phyloP scores from a whole-genome alignment of 1,140 invertebrate species.

The Drosophila tropicalis region DNA sequence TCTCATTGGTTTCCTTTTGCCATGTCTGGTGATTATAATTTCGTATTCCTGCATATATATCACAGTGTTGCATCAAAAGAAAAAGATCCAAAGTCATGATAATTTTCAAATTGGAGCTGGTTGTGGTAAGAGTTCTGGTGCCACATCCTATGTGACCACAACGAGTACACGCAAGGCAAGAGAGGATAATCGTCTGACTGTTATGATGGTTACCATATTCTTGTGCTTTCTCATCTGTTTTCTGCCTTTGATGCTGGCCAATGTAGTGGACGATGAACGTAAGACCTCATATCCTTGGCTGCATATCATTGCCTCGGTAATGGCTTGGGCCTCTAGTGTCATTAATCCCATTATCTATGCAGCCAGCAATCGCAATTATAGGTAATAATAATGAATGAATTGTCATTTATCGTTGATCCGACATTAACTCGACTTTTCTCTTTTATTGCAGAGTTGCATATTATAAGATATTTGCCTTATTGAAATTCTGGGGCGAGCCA shows the following conservation, averaged over 20 bases:
- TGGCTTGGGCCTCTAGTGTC: constrained; percentile 93
- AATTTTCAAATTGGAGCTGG: constrained; percentile 62
- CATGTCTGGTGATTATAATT: constrained; percentile 91
- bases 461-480: constrained; percentile 72
- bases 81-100: constrained; percentile 85
- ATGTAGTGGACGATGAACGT: constrained; percentile 89
- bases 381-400: constrained; percentile 37
- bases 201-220: constrained; percentile 93
- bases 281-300: constrained; percentile 88
- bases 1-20: constrained; percentile 91
- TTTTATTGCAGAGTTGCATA: constrained; percentile 69
- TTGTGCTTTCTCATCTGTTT: constrained; percentile 92
- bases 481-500: constrained; percentile 82
- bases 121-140: constrained; percentile 55
- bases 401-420: neutral
- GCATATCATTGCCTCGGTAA: constrained; percentile 91
- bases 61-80: constrained; percentile 88
- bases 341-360: constrained; percentile 95
- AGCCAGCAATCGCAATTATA: constrained; percentile 92
- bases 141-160: constrained; percentile 61
- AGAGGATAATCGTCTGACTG: constrained; percentile 91
- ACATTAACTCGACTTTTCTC: neutral
- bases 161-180: constrained; percentile 79
- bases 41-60: constrained; percentile 94
- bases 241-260: constrained; percentile 93